Evolutionary conservation across 2,113 vertebrate species (phyloP).

Genomic region (Gopherus flavomarginatus): DNA sequence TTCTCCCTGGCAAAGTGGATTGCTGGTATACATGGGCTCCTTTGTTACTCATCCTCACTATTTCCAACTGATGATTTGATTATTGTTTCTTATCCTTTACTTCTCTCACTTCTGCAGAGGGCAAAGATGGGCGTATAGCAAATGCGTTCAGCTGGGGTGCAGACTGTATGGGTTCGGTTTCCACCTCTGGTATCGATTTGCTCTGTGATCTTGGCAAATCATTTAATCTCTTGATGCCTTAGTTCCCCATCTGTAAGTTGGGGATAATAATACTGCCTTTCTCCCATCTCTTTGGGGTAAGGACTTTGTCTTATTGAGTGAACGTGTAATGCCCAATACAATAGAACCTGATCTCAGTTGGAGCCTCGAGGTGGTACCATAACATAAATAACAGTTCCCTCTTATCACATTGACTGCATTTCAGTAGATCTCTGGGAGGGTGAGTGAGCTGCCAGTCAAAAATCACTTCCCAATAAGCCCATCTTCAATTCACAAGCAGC

Average conservation of each 20-base stretch:
- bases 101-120: neutral
- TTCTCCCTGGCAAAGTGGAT: neutral
- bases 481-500: neutral
- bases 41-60: neutral
- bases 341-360: neutral
- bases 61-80: neutral
- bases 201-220: neutral
- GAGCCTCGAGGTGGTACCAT: neutral
- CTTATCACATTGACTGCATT: conserved; percentile 31
- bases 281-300: neutral
- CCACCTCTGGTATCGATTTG: neutral
- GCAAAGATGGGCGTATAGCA: neutral
- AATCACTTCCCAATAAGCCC: conserved; percentile 23
- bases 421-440: conserved; percentile 26
- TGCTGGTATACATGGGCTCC: neutral
- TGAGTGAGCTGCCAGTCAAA: neutral
- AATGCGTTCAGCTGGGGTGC: neutral
- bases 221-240: neutral
- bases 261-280: neutral
- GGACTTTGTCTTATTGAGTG: neutral
- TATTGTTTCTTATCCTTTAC: neutral
- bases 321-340: neutral
- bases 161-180: neutral
- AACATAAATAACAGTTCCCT: conserved; percentile 30
- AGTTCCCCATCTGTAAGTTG: neutral